Conservation (phyloP, 2,888 invertebrate species). For the Helobdella robusta region DNA sequence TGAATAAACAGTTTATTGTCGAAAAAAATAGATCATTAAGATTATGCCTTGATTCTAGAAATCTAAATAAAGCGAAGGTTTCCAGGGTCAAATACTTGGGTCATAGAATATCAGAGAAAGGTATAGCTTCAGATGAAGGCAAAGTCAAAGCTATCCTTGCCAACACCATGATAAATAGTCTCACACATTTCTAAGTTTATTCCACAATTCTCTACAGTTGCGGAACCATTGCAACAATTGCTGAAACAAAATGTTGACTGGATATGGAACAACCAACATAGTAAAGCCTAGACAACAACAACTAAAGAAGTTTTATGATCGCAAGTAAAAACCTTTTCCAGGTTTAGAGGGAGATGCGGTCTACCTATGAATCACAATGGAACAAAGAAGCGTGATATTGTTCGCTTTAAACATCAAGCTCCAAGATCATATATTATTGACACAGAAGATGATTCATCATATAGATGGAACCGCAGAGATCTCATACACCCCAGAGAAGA, state of each 20-base stretch:
- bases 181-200: conserved; percentile 31
- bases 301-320: too few species aligned
- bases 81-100: conserved; percentile 33
- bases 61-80: conserved; percentile 15
- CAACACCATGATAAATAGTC: conserved; percentile 32
- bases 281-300: too few species aligned
- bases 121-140: conserved; percentile 30
- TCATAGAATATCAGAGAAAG: conserved; percentile 30
- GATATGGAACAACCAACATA: too few species aligned
- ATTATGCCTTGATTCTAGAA: conserved; percentile 29
- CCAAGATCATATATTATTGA: too few species aligned
- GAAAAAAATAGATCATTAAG: conserved; percentile 25
- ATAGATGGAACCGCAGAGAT: too few species aligned
- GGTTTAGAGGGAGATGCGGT: too few species aligned
- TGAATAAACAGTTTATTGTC: conserved; percentile 32
- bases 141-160: conserved; percentile 34
- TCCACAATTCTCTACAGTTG: conserved; percentile 15
- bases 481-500: too few species aligned
- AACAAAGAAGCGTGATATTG: too few species aligned
- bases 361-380: too few species aligned
- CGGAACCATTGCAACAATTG: conserved; percentile 32
- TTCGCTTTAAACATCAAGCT: too few species aligned
- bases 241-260: conserved; percentile 25
- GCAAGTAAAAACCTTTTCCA: too few species aligned
- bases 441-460: too few species aligned